These are phyloP conservation scores for Aldabrachelys gigantea DNA, from an alignment of 2,113 vertebrate genomes.

Conservation along the genomic window DNA sequence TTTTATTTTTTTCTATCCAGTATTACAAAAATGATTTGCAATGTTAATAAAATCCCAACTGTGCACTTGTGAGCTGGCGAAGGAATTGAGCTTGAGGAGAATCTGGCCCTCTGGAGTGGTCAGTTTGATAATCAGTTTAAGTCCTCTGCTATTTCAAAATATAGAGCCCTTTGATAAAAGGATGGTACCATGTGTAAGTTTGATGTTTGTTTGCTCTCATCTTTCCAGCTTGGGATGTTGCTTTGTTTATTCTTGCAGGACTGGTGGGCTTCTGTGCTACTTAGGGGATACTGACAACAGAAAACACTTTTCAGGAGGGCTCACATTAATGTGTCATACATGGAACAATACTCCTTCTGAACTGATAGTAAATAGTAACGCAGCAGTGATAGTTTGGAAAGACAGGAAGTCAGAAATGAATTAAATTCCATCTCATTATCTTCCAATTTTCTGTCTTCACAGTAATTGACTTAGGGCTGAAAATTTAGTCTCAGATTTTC, in stretches of 20 bases:
- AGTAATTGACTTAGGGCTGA: background rate
- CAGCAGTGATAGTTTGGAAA: background rate
- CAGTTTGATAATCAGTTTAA: background rate
- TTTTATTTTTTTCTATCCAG: background rate
- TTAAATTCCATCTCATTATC: background rate
- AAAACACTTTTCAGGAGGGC: accelerated
- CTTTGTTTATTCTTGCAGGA: background rate
- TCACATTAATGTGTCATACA: background rate
- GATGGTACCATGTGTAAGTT: background rate
- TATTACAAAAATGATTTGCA: background rate
- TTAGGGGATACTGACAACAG: background rate
- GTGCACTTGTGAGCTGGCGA: background rate
- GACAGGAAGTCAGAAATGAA: background rate
- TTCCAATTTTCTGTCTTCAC: background rate
- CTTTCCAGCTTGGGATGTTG: background rate
- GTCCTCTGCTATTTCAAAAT: background rate
- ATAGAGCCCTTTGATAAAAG: background rate
- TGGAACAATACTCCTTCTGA: background rate
- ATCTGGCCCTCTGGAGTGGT: background rate
- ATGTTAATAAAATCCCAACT: background rate
- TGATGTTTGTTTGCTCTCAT: background rate
- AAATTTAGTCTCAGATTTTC: background rate
- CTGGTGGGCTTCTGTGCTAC: background rate
- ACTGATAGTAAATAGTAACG: background rate
- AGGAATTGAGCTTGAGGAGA: background rate